Evolutionary conservation across 2,888 invertebrate genomes (phyloP), one percentile per base, ranked within the genome.

Genomic region (Ischnura elegans): DNA sequence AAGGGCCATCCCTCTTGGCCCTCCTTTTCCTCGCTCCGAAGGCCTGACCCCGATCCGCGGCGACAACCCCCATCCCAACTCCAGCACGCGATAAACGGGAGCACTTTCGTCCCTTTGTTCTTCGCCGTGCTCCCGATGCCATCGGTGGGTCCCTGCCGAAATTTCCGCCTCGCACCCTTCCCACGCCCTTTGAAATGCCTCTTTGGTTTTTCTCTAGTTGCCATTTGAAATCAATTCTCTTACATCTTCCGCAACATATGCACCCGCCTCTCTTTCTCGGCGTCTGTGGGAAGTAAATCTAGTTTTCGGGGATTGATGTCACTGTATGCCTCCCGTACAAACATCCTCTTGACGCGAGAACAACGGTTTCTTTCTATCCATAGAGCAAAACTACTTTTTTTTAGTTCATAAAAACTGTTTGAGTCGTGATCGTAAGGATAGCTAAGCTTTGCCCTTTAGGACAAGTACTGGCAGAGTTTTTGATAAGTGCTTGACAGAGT

Each of bases 81-180:
- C n/a, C n/a, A 25, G 25, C 36, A 36, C 76, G 76, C 36, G 76
- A 76, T 76, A 76, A 76, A 76, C 76, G 76, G 76, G 76, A 76
- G 76, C 76, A 76, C 36, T 76, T 10, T 76, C 36, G n/a, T 76
- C 36, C 76, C 36, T 76, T 76, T 76, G 76, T 76, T 76, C 76
- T 76, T 76, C 6, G 5, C 76, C 76, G 36, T 76, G 36, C 29
- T 76, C 36, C 25, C 76, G 16, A 19, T 76, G 8, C 36, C 76
- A 36, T 36, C 36, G 61, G 61, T n/a, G 76, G 29, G 25, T 76
- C 76, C 76, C 61, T 6, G 6, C n/a, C 29, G 10, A 36, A 76
- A 36, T 66, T 29, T 13, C 76, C 25, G 61, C 29, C 76, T 29
- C 0, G 13, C 13, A 16, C 16, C 76, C 36, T 76, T 76, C 76